phyloP scores from a whole-genome alignment of 2,888 invertebrate species.

The Rhagonycha lutea region DNA sequence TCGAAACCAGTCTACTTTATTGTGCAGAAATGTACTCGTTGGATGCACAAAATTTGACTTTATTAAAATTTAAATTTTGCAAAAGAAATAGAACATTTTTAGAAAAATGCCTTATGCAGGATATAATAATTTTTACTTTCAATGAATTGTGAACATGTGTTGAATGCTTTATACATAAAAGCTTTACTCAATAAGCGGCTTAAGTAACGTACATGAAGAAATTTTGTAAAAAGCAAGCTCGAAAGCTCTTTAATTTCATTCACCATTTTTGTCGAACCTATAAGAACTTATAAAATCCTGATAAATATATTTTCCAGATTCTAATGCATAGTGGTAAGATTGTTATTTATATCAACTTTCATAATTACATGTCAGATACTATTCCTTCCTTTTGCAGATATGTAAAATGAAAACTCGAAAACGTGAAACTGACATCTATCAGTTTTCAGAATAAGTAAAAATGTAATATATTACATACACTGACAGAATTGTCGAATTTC shows the following conservation, averaged over 20 bases:
- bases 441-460: not conserved
- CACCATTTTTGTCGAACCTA: not conserved
- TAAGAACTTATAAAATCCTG: slow-evolving; percentile 3
- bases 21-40: not conserved
- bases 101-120: not conserved
- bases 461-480: not conserved
- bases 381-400: slow-evolving; percentile 12
- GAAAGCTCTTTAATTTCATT: not conserved
- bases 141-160: slow-evolving; percentile 7
- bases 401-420: slow-evolving; percentile 15
- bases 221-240: slow-evolving; percentile 4
- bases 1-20: not conserved
- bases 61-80: not conserved
- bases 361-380: slow-evolving; percentile 26
- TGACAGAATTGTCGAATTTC: slow-evolving; percentile 1
- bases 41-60: not conserved
- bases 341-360: slow-evolving; percentile 26
- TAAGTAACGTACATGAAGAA: slow-evolving; percentile 5
- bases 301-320: slow-evolving; percentile 13
- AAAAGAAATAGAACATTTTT: not conserved
- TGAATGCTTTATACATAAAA: not conserved
- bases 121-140: not conserved
- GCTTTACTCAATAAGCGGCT: slow-evolving; percentile 11
- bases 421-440: slow-evolving; percentile 20
- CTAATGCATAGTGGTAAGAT: slow-evolving; percentile 24